Percentiles rank a stretch among this genome's conserved stretches.
phyloP scores from a whole-genome alignment of 2,113 vertebrate species.

The Saguinus midas region DNA sequence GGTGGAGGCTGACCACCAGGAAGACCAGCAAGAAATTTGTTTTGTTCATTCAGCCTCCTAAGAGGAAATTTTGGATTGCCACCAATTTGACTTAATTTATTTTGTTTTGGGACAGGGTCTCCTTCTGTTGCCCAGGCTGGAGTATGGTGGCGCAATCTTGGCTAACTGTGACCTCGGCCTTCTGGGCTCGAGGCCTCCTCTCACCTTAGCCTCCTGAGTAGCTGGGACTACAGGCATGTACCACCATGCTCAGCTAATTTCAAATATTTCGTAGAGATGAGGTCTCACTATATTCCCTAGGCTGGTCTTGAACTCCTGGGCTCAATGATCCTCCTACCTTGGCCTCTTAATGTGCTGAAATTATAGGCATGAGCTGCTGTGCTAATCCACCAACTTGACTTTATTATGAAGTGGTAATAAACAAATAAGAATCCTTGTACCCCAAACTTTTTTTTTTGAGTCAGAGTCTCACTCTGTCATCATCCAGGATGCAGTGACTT shows the following conservation, averaged over 20 bases:
- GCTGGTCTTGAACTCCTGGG: neutral
- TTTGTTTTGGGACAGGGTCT: neutral
- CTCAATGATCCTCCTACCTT: neutral
- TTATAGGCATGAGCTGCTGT: neutral
- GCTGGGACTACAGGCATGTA: neutral
- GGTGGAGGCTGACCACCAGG: no score
- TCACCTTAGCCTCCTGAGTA: neutral
- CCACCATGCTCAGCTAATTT: neutral
- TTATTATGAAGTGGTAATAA: neutral
- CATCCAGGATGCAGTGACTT: no score
- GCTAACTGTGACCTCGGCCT: neutral
- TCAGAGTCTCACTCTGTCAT: no score
- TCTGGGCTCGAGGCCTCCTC: neutral
- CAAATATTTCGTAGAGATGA: neutral
- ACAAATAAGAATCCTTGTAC: neutral
- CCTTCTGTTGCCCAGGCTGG: neutral
- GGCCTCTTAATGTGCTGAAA: neutral
- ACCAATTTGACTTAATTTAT: neutral
- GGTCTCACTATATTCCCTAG: neutral
- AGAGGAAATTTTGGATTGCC: constrained; percentile 13
- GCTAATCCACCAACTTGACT: neutral
- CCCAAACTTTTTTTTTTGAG: neutral
- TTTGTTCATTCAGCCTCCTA: neutral
- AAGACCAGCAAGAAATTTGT: neutral
- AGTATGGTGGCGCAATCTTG: neutral